Percentiles rank a stretch among this genome's conserved stretches.
Conservation (phyloP, 2,888 invertebrate species). For the Suillia variegata region DNA sequence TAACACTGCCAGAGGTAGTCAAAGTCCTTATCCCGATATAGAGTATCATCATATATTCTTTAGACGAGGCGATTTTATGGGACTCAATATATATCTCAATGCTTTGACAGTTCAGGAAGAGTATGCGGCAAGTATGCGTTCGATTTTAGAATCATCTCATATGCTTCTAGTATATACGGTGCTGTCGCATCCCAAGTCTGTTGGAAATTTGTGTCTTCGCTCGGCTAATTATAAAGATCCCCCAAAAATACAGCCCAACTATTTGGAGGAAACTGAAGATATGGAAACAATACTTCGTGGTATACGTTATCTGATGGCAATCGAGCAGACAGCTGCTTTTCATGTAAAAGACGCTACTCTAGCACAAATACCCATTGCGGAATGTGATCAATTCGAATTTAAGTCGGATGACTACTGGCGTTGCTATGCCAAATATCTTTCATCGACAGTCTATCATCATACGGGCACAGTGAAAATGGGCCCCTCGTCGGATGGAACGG, state of each 20-base stretch:
- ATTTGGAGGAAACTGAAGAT: slow-evolving; percentile 67
- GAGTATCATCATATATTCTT: slow-evolving; percentile 62
- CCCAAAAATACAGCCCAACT: slow-evolving; percentile 71
- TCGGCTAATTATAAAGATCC: slow-evolving; percentile 64
- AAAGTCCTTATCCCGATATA: slow-evolving; percentile 66
- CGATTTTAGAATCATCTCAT: slow-evolving; percentile 31
- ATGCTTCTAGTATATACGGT: slow-evolving; percentile 59
- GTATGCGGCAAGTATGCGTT: slow-evolving; percentile 24
- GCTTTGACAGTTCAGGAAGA: slow-evolving; percentile 29
- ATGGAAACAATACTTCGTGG: slow-evolving; percentile 63
- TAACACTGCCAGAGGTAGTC: slow-evolving; percentile 61
- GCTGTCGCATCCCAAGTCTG: slow-evolving; percentile 62
- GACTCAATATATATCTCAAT: slow-evolving; percentile 20
- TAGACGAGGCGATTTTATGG: slow-evolving; percentile 30
- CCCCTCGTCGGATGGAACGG: slow-evolving; percentile 63
- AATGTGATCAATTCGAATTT: slow-evolving; percentile 43
- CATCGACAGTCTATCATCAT: slow-evolving; percentile 73
- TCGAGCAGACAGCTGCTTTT: slow-evolving; percentile 61
- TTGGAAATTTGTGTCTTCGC: slow-evolving; percentile 64
- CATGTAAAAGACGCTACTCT: slow-evolving; percentile 48
- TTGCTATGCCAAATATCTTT: slow-evolving; percentile 71
- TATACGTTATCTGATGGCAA: slow-evolving; percentile 54
- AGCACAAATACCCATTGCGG: slow-evolving; percentile 36
- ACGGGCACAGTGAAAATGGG: slow-evolving; percentile 77
- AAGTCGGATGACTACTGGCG: slow-evolving; percentile 66